Base-by-base conservation (phyloP, 1,140 invertebrate genomes). In the Dreissena polymorpha region DNA sequence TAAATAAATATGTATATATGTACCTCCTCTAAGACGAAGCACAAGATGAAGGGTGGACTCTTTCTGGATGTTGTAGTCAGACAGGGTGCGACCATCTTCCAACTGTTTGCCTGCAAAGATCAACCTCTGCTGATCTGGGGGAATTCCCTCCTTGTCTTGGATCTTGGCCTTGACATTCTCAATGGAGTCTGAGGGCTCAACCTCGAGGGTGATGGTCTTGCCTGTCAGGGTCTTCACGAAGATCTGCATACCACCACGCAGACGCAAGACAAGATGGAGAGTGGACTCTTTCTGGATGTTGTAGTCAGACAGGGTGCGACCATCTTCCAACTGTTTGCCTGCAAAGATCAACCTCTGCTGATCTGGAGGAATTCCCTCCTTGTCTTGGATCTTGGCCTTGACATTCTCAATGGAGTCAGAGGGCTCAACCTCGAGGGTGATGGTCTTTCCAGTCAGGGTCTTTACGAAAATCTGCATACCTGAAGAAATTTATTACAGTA, bases 121-220 rank as follows among this genome's bases (percentile, higher is more conserved):
- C 55, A 92, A 81, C 80, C 92, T 84, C 86, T 93, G 92, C 84
- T 94, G 93, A 86, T 94, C 93, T 84, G 93, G 93, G 21, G 93
- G 93, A 85, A 94, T 92, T 27, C 92, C 92, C 88, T 95, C 97
- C 95, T 98, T 97, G 94, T 98, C 95, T 93, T 98, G 97, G 90
- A 98, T 97, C 91, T 98, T 97, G 27, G 96, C 96, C 92, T 98
- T 98, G 1, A 98, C 97, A 96, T 98, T 97, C 94, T 98, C 97
- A 91, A 98, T 98, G 49, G 97, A 97, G 92, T 98, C 97, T 16
- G 96, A 97, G 1, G 96, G 95, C 91, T 98, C 97, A 87, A 98
- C 97, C 94, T 98, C 97, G 88, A 98, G 95, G 88, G 97, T 94
- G 82, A 94, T 94, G 60, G 94, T 95, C 76, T 94, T 94, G 12